Percentiles rank a stretch among this genome's conserved stretches.
phyloP scores from a whole-genome alignment of 2,113 vertebrate genomes.

The Dolichotis patagonum region DNA sequence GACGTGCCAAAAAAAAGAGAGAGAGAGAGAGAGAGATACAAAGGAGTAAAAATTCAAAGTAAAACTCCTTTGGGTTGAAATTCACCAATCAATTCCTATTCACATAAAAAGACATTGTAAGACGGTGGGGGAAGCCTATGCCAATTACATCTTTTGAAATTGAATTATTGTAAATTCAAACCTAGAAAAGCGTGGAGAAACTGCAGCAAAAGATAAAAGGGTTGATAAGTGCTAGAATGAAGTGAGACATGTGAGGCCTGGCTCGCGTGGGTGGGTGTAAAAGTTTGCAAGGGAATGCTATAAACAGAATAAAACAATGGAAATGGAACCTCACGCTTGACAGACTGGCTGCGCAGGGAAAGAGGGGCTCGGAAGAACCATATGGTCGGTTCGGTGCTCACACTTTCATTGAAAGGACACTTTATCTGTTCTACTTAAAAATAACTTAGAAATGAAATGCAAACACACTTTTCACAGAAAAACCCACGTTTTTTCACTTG shows the following conservation, averaged over 20 bases:
- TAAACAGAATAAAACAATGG: conserved; percentile 71
- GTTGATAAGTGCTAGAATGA: background rate
- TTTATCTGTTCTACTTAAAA: conserved; percentile 56
- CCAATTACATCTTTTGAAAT: conserved; percentile 54
- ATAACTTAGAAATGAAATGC: conserved; percentile 6
- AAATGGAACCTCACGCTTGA: background rate
- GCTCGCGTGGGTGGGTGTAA: background rate
- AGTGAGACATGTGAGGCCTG: background rate
- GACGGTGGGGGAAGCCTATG: background rate
- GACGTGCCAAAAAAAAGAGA: background rate
- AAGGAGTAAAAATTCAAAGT: background rate
- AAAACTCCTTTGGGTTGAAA: conserved; percentile 13
- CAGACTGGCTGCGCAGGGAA: conserved; percentile 5
- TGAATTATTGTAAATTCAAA: conserved; percentile 55
- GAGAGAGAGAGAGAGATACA: background rate
- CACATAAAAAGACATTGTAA: background rate
- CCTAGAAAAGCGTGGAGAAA: conserved; percentile 33
- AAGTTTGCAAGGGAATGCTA: conserved; percentile 28
- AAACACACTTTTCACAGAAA: conserved; percentile 6
- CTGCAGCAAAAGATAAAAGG: conserved; percentile 7
- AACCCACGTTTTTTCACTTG: background rate
- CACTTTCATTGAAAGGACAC: conserved; percentile 37
- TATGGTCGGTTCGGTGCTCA: conserved; percentile 19
- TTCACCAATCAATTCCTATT: conserved; percentile 39
- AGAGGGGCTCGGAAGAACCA: conserved; percentile 7